Conservation (phyloP, 2,113 vertebrate genomes). For the Saimiri boliviensis region DNA sequence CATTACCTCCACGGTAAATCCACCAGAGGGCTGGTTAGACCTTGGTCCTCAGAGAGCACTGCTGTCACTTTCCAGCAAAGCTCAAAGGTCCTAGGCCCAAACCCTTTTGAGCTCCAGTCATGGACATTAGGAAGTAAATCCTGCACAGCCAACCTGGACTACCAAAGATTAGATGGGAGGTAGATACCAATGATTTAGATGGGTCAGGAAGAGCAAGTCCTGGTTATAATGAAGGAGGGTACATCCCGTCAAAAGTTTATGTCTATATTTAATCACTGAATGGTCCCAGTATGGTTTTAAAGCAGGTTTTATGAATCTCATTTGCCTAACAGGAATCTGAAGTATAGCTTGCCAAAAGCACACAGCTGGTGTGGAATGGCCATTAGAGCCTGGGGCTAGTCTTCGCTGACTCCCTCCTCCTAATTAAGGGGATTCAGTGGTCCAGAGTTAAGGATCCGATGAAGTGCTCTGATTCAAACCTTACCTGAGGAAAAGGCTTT, state of each 20-base stretch:
- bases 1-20: neutral
- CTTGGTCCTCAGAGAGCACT: neutral
- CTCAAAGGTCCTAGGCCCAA: neutral
- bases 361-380: neutral
- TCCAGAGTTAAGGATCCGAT: neutral
- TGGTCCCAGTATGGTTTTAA: neutral
- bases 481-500: neutral
- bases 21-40: neutral
- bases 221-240: neutral
- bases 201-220: neutral
- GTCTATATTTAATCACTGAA: neutral
- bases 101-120: neutral
- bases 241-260: neutral
- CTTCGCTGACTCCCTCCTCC: neutral
- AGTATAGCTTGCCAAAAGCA: neutral
- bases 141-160: neutral
- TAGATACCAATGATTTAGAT: neutral
- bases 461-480: neutral
- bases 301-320: neutral
- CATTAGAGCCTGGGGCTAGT: neutral
- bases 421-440: neutral
- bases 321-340: neutral
- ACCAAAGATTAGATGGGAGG: neutral
- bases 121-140: neutral
- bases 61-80: neutral